Conservation (phyloP, 2,113 vertebrate species). For the Struthidea cinerea region DNA sequence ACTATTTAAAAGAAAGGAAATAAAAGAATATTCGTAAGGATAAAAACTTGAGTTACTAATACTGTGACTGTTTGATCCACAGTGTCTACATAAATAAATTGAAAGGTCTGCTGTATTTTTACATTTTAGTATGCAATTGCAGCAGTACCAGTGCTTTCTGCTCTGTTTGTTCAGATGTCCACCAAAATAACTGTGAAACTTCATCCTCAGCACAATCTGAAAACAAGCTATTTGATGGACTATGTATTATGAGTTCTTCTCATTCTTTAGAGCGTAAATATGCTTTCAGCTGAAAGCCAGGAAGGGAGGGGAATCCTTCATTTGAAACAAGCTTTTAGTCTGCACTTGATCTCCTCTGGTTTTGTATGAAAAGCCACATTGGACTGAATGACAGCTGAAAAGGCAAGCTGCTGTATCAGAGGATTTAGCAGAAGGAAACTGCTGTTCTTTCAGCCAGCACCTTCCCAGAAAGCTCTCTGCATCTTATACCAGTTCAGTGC, state of each 20-base stretch:
- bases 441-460: not conserved
- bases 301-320: not conserved
- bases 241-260: not conserved
- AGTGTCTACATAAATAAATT: not conserved
- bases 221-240: not conserved
- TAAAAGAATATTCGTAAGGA: not conserved
- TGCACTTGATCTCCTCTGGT: slow-evolving; percentile 26
- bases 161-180: not conserved
- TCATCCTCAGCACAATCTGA: not conserved
- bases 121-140: not conserved
- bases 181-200: not conserved
- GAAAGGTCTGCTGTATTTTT: not conserved
- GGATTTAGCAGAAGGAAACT: slow-evolving; percentile 43
- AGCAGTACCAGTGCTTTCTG: not conserved
- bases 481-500: not conserved
- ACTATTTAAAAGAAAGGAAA: not conserved
- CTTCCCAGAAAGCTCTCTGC: not conserved
- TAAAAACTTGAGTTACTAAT: not conserved
- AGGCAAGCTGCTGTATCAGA: slow-evolving; percentile 9
- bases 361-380: slow-evolving; percentile 31
- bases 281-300: not conserved
- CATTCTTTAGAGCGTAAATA: not conserved
- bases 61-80: not conserved
- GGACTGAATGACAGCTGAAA: slow-evolving; percentile 51
- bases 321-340: slow-evolving; percentile 21